phyloP scores from a whole-genome alignment of 2,113 vertebrate species.

The Mormyrus lacerda region DNA sequence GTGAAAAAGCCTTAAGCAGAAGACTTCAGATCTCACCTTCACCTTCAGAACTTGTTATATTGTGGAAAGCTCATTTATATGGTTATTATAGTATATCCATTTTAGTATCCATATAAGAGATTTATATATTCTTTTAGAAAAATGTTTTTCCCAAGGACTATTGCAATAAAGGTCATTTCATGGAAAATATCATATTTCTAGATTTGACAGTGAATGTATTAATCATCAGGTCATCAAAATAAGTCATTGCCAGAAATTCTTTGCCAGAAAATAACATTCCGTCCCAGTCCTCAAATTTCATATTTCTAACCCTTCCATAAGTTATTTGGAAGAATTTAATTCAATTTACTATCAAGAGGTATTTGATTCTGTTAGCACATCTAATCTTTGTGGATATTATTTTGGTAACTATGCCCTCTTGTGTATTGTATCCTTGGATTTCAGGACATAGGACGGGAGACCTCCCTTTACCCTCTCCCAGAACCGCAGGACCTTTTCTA shows the following conservation, averaged over 20 bases:
- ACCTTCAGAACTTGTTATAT: background rate
- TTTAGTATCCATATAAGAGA: background rate
- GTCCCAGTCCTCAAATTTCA: background rate
- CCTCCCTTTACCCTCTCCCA: conserved; percentile 81
- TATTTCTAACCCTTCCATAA: background rate
- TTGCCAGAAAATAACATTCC: background rate
- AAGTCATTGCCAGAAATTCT: background rate
- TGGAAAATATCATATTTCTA: background rate
- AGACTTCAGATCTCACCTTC: background rate
- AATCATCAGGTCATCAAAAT: background rate
- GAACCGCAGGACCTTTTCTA: conserved; percentile 95
- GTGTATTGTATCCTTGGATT: conserved; percentile 13
- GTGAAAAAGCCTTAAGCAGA: conserved; percentile 17
- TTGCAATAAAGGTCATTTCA: background rate
- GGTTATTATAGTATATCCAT: background rate
- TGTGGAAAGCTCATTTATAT: background rate
- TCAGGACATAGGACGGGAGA: conserved; percentile 85
- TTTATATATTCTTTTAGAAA: background rate
- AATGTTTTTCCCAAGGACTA: background rate
- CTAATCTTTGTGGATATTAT: background rate
- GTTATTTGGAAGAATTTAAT: background rate
- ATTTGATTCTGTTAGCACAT: background rate
- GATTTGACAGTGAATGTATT: background rate
- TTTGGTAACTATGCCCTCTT: background rate
- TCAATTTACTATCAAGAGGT: background rate